Evolutionary conservation across 2,113 vertebrate genomes (phyloP), one percentile per base, ranked within the genome.

Genomic region (Coreoperca whiteheadi): DNA sequence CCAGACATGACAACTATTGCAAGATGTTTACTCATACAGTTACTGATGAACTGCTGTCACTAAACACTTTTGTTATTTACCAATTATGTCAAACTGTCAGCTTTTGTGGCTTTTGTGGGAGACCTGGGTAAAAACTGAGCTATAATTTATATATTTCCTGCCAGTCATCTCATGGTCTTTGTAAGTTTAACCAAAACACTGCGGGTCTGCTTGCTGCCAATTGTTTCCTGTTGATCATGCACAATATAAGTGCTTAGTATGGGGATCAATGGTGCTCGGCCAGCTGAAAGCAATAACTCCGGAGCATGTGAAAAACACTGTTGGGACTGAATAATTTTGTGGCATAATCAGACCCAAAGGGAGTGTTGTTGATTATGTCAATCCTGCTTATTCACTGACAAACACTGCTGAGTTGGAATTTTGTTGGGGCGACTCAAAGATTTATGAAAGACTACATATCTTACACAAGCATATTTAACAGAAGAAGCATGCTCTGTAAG

Each of bases 241-340:
- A 75, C 54, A 68, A 39, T 60, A 51, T 64, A 60, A 83, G 67
- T 37, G 2, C 41, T 65, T 72, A 51, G 68, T 71, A 74, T 71
- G 23, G 50, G 75, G 85, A 81, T 88, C 77, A 74, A 68, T 82
- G 77, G 11, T 51, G 69, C 53, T 77, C 18, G 14, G 30, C 60
- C 85, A 89, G 81, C 88, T 91, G 87, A 91, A 85, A 80, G 80
- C 67, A 88, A 83, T 88, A 80, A 85, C 51, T 65, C 34, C 10
- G 66, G 61, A 41, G 65, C 1, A 30, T 80, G 72, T 77, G 63
- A 53, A 88, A 88, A 89, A 88, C 41, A 63, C 53, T 61, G 46
- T 70, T 18, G 46, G 69, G 46, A 66, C 63, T 84, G 68, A 84
- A 81, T 74, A 65, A 80, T 72, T 63, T 61, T 60, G 66, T 79